These are phyloP conservation scores for Clinocottus analis DNA, from an alignment of 2,113 vertebrate genomes.

Conservation along the genomic window DNA sequence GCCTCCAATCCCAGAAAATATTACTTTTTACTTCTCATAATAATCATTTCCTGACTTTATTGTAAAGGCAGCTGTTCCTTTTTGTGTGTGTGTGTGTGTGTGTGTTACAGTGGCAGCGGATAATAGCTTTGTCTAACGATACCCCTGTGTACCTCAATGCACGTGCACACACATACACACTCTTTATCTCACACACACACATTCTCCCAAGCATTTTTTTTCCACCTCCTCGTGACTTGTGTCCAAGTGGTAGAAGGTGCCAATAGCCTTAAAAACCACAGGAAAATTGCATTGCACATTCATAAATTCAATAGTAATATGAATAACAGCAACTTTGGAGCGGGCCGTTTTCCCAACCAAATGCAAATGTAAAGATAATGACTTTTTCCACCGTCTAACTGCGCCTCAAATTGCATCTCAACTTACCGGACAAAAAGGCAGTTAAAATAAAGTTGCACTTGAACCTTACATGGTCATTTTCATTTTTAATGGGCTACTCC, in stretches of 20 bases:
- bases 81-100: slow-evolving; percentile 20
- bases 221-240: slow-evolving; percentile 60
- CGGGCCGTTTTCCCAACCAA: slow-evolving; percentile 50
- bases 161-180: slow-evolving; percentile 12
- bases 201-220: slow-evolving; percentile 61
- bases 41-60: slow-evolving; percentile 60
- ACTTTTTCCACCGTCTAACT: slow-evolving; percentile 64
- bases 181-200: not conserved
- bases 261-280: slow-evolving; percentile 76
- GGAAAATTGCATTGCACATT: slow-evolving; percentile 77
- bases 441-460: slow-evolving; percentile 70
- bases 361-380: slow-evolving; percentile 73
- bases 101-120: slow-evolving; percentile 50
- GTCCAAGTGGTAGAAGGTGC: slow-evolving; percentile 74
- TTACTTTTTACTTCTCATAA: slow-evolving; percentile 45
- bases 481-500: slow-evolving; percentile 65
- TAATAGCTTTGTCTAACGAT: slow-evolving; percentile 68
- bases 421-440: slow-evolving; percentile 69
- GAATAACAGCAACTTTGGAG: slow-evolving; percentile 73
- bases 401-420: slow-evolving; percentile 72
- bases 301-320: slow-evolving; percentile 78
- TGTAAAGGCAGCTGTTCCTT: slow-evolving; percentile 70
- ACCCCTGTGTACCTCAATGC: slow-evolving; percentile 63
- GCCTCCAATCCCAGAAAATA: slow-evolving; percentile 47
- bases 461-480: slow-evolving; percentile 67